A percentile compares a stretch with the other conserved stretches of the same genome.
Conservation (phyloP, 2,797 vertebrate species). For the Chelon labrosus region DNA sequence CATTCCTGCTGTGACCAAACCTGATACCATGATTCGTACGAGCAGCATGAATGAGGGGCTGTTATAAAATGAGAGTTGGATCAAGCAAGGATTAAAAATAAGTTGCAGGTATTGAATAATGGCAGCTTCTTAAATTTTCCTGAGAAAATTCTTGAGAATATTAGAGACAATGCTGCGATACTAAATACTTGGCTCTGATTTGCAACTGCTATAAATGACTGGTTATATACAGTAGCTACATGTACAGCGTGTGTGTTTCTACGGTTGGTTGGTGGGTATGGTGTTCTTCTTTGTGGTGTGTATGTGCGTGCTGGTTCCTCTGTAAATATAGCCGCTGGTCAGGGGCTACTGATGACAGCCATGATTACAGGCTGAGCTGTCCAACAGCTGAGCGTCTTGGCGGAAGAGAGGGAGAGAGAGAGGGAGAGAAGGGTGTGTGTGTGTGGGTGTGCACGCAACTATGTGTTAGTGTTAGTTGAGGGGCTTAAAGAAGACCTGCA, state of each 20-base stretch:
- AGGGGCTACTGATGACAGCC: conserved; percentile 83
- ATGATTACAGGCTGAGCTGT: conserved; percentile 84
- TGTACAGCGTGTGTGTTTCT: conserved; percentile 17
- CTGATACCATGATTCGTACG: too few species aligned
- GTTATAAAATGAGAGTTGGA: background rate
- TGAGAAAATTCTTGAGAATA: conserved; percentile 27
- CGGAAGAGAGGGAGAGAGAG: conserved; percentile 31
- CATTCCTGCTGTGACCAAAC: too few species aligned
- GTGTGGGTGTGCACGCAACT: conserved; percentile 45
- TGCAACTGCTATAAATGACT: conserved; percentile 41
- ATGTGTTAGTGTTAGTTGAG: conserved; percentile 24
- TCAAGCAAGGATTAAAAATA: background rate
- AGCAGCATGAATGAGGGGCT: background rate
- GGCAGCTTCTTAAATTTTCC: background rate
- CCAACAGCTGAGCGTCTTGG: conserved; percentile 79
- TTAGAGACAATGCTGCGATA: conserved; percentile 7
- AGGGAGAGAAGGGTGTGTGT: conserved; percentile 40
- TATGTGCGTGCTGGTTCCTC: conserved; percentile 36
- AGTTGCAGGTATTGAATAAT: background rate
- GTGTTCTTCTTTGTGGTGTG: conserved; percentile 19
- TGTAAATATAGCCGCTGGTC: conserved; percentile 84
- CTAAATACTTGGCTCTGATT: conserved; percentile 50
- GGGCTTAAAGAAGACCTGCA: conserved; percentile 53
- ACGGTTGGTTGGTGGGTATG: conserved; percentile 10
- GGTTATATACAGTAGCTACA: conserved; percentile 1